Evolutionary conservation across 2,888 invertebrate genomes (phyloP).

Genomic region (Habroteleia sp.): DNA sequence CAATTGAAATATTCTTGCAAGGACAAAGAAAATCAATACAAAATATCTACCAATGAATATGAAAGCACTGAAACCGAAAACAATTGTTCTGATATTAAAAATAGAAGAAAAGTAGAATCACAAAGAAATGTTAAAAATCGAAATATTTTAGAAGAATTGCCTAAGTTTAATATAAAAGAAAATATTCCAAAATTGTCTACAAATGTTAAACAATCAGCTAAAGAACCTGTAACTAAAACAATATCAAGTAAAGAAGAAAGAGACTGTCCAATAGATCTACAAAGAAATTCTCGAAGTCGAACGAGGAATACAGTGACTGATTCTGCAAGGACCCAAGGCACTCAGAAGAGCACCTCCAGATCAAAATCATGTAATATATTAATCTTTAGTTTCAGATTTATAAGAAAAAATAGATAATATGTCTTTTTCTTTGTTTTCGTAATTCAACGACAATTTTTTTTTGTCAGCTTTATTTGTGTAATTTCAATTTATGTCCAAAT

Average conservation of each 20-base stretch:
- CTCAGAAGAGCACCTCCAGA: conserved; percentile 56
- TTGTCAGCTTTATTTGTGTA: no score
- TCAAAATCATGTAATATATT: conserved; percentile 55
- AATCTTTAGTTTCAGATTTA: no score
- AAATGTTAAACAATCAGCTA: not conserved
- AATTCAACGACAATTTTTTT: no score
- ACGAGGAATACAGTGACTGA: conserved; percentile 66
- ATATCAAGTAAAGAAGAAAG: not conserved
- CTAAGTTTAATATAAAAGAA: conserved; percentile 7
- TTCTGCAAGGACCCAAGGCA: conserved; percentile 53
- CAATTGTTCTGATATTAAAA: not conserved
- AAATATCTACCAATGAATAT: conserved; percentile 15
- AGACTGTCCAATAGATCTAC: not conserved
- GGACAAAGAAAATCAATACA: conserved; percentile 61
- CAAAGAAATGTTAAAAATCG: not conserved
- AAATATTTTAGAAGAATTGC: conserved; percentile 15
- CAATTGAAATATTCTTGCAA: conserved; percentile 68
- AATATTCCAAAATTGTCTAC: not conserved
- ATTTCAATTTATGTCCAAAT: no score
- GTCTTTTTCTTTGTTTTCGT: no score
- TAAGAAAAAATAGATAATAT: no score
- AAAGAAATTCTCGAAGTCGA: conserved; percentile 58
- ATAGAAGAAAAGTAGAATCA: not conserved
- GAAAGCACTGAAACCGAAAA: not conserved
- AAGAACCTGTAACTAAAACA: not conserved